A percentile compares a stretch with the other conserved stretches of the same genome.
phyloP scores from a whole-genome alignment of 2,888 invertebrate species.

The Watsonalla cultraria region DNA sequence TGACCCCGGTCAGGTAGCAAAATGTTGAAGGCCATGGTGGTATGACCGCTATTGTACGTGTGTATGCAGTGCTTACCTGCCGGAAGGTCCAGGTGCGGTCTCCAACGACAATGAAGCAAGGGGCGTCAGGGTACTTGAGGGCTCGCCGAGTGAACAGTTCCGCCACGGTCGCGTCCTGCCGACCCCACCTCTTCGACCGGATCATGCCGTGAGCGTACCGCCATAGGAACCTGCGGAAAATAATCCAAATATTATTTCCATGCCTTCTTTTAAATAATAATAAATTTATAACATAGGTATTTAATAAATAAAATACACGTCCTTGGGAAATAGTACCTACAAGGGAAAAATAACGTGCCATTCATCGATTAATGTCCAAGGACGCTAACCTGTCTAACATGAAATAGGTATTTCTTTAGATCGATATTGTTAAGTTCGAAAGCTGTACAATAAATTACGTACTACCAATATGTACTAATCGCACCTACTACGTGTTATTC shows the following conservation, averaged over 20 bases:
- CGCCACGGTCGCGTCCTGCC: conserved; percentile 80
- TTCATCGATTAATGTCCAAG: too few relatives aligned
- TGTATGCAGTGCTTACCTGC: conserved; percentile 59
- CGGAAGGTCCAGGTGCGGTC: conserved; percentile 83
- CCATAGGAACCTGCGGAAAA: conserved; percentile 72
- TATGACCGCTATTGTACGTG: too few relatives aligned
- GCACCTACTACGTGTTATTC: too few relatives aligned
- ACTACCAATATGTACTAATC: too few relatives aligned
- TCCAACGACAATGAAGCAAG: conserved; percentile 83
- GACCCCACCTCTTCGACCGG: conserved; percentile 71
- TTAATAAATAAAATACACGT: too few relatives aligned
- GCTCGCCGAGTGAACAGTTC: conserved; percentile 80
- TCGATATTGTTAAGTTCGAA: background rate
- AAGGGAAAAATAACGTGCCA: too few relatives aligned
- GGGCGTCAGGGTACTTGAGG: conserved; percentile 79
- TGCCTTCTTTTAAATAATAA: too few relatives aligned
- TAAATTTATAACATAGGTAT: too few relatives aligned
- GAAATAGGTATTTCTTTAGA: background rate
- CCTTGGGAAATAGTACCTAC: too few relatives aligned
- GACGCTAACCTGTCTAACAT: background rate
- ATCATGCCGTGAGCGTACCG: conserved; percentile 74
- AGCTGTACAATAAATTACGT: too few relatives aligned
- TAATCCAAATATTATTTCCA: background rate
- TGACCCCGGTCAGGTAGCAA: too few relatives aligned
- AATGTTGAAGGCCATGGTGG: too few relatives aligned